A percentile compares a stretch with the other conserved stretches of the same genome.
Conservation (phyloP, 2,797 vertebrate genomes). For the Pangasius mekongensis region DNA sequence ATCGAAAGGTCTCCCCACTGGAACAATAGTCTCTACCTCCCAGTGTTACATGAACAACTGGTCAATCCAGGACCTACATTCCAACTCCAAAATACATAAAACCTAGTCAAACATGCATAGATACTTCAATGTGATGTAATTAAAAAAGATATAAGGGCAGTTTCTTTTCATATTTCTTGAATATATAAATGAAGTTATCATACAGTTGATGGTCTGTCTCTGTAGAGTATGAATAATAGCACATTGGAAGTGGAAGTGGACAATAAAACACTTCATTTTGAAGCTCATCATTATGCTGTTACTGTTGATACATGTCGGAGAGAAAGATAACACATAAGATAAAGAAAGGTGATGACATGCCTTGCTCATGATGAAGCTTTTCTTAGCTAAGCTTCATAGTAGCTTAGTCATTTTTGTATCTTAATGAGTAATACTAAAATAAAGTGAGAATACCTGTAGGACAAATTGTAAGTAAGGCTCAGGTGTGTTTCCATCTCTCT, state of each 20-base stretch:
- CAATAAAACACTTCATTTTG: neutral
- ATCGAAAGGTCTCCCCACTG: too few species aligned
- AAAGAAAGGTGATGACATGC: neutral
- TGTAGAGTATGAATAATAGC: neutral
- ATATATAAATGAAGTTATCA: neutral
- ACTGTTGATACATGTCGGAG: neutral
- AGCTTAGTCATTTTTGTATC: neutral
- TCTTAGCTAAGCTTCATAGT: neutral
- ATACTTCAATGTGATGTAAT: neutral
- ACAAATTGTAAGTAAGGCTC: slow-evolving; percentile 32
- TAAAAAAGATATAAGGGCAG: neutral
- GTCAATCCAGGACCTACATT: too few species aligned
- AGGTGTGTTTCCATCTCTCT: slow-evolving; percentile 50
- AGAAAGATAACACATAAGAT: neutral
- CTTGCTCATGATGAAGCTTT: neutral
- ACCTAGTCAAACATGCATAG: neutral
- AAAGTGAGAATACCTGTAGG: slow-evolving; percentile 12
- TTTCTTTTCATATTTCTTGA: neutral
- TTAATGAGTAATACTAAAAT: neutral
- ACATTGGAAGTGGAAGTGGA: neutral
- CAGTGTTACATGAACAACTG: neutral
- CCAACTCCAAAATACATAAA: neutral
- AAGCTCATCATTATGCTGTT: neutral
- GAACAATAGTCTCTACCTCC: too few species aligned
- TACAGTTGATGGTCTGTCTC: neutral